Conservation (phyloP, 23 tunicate species). For the Aplidium turbinatum region DNA sequence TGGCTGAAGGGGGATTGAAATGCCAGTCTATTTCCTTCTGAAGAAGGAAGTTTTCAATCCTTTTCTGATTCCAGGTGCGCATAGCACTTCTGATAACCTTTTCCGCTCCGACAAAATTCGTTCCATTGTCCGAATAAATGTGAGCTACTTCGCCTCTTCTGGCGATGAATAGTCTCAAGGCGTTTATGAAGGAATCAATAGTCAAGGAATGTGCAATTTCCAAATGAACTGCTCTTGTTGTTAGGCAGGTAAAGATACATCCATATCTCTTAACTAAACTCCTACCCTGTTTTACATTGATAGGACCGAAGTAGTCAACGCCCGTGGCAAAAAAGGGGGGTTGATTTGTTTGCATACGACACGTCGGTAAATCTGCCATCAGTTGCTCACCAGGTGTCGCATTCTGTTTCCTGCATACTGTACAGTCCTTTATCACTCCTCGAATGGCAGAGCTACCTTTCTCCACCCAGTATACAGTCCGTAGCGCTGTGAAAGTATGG, state of each 20-base stretch:
- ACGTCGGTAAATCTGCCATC: conserved; percentile 3
- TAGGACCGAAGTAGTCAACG: not conserved
- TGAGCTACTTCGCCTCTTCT: not conserved
- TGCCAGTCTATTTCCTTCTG: not conserved
- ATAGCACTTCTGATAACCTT: not conserved
- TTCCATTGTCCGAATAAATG: not conserved
- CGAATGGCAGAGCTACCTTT: not conserved
- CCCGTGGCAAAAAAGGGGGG: conserved; percentile 3
- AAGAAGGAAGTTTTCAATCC: not conserved
- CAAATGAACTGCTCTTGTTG: conserved; percentile 1
- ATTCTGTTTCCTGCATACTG: not conserved
- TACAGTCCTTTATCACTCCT: not conserved
- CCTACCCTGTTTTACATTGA: not conserved
- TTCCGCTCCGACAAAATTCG: conserved; percentile 2
- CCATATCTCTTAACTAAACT: not conserved
- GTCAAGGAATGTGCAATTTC: not conserved
- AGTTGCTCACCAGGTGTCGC: not conserved
- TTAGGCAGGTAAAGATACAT: conserved; percentile 1
- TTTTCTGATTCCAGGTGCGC: not conserved
- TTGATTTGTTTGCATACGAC: not conserved
- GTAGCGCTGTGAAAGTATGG: not conserved
- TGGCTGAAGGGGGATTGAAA: not conserved
- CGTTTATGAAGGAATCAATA: not conserved
- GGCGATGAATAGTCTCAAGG: not conserved
- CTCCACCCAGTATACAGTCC: not conserved